phyloP scores from a whole-genome alignment of 64 coral and sea anemone genomes.

The Platygyra sinensis region DNA sequence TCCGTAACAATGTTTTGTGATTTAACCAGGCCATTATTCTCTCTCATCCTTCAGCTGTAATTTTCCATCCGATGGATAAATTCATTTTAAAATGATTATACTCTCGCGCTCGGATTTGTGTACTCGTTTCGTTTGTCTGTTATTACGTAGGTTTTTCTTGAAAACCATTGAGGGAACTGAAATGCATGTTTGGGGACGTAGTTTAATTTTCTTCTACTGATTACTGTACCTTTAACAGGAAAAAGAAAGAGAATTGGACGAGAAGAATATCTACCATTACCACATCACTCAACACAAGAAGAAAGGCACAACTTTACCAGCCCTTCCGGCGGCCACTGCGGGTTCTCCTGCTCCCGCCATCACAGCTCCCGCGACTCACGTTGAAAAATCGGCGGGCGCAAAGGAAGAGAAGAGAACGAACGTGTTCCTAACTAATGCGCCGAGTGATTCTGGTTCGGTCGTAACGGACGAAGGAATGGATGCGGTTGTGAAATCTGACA shows the following conservation, averaged over 20 bases:
- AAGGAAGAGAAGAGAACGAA: slow-evolving; percentile 26
- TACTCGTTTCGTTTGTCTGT: no score
- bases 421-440: slow-evolving; percentile 48
- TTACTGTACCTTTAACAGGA: slow-evolving; percentile 68
- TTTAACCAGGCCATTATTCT: no score
- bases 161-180: no score
- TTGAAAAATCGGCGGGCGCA: neutral
- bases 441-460: slow-evolving; percentile 40
- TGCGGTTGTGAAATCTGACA: neutral
- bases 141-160: no score
- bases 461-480: slow-evolving; percentile 19
- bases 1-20: no score
- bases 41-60: no score
- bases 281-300: slow-evolving; percentile 75
- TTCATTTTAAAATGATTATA: no score
- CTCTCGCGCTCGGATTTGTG: no score
- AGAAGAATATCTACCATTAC: slow-evolving; percentile 86
- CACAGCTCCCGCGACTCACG: neutral
- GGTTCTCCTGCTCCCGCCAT: neutral
- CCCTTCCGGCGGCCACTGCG: slow-evolving; percentile 30
- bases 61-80: no score
- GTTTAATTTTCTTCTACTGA: neutral
- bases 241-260: slow-evolving; percentile 80
- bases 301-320: slow-evolving; percentile 34
- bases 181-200: no score